Percentiles rank a stretch among this genome's conserved stretches.
Evolutionary conservation across 1,140 invertebrate species (phyloP).

Genomic region (Magallana ariakensis): DNA sequence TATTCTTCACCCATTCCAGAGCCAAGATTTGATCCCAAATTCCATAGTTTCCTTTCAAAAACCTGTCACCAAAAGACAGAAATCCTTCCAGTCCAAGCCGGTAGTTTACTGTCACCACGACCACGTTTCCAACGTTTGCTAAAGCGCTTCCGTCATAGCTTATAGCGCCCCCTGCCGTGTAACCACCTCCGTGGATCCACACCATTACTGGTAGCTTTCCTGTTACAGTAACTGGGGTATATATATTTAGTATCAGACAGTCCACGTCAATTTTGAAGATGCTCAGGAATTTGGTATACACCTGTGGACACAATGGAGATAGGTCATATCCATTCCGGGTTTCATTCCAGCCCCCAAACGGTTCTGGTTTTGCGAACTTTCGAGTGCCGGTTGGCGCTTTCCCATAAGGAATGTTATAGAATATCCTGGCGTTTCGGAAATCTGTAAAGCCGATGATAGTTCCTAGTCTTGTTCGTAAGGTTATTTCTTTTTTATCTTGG

Average conservation of each 20-base stretch:
- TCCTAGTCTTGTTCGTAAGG: neutral
- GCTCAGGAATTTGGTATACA: neutral
- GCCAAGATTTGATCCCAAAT: slow-evolving; percentile 22
- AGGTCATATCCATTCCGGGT: neutral
- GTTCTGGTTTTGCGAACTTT: slow-evolving; percentile 7
- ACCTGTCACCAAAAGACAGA: neutral
- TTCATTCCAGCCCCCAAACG: neutral
- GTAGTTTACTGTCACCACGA: neutral
- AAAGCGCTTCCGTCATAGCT: neutral
- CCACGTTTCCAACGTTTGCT: neutral
- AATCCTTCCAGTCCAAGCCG: slow-evolving; percentile 3
- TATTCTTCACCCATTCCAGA: neutral
- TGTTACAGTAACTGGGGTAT: neutral
- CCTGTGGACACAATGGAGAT: neutral
- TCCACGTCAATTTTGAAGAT: neutral
- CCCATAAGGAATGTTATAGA: slow-evolving; percentile 24
- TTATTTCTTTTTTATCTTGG: neutral
- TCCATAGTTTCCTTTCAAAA: slow-evolving; percentile 6
- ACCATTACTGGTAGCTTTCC: neutral
- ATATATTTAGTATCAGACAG: neutral
- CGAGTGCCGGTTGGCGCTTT: neutral
- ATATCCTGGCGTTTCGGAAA: neutral
- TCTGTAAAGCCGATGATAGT: neutral
- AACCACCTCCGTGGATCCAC: slow-evolving; percentile 4
- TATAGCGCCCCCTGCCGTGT: neutral